Evolutionary conservation across 2,797 vertebrate genomes (phyloP), one percentile per base, ranked within the genome.

Genomic region (Channa striata): DNA sequence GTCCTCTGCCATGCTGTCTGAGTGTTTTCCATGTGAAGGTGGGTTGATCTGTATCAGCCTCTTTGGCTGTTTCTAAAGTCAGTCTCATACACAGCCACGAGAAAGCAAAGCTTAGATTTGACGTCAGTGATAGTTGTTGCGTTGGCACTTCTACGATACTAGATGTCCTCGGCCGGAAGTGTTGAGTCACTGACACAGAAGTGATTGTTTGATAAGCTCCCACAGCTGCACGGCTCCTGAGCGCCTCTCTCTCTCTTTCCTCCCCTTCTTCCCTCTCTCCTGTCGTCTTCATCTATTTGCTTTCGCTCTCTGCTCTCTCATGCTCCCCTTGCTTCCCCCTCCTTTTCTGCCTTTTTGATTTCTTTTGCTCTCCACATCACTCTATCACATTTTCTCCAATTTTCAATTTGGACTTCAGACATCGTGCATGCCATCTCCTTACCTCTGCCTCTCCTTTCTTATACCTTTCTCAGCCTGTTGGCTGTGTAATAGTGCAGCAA

Each of bases 141-240:
- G 2, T 68, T 30, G 58, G 47, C 20, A 46, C 56, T 67, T 67
- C 61, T 64, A 78, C 83, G 78, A 58, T 25, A 67, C 74, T 72
- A 48, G 59, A 78, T 71, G 78, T 79, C 78, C 58, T 82, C 73
- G 63, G 78, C 37, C 16, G 60, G 82, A 71, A 43, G 81, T 82
- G 85, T 86, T 60, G 77, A 84, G 85, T 40, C 10, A 68, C 82
- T 89, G 86, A 91, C 88, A 91, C 86, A 87, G 86, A 89, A 78
- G 78, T 69, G 79, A 89, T 87, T 90, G 85, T 89, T 88, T 82
- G 74, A 87, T 82, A 83, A 40, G 43, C 74, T 85, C 74, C 59
- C 84, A 86, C 86, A 89, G 87, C 88, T 88, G 86, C 87, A 87
- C 82, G 61, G 56, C 80, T 81, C 59, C 60, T 74, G 59, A 81